phyloP scores from a whole-genome alignment of 2,113 vertebrate species.

The Centrocercus urophasianus region DNA sequence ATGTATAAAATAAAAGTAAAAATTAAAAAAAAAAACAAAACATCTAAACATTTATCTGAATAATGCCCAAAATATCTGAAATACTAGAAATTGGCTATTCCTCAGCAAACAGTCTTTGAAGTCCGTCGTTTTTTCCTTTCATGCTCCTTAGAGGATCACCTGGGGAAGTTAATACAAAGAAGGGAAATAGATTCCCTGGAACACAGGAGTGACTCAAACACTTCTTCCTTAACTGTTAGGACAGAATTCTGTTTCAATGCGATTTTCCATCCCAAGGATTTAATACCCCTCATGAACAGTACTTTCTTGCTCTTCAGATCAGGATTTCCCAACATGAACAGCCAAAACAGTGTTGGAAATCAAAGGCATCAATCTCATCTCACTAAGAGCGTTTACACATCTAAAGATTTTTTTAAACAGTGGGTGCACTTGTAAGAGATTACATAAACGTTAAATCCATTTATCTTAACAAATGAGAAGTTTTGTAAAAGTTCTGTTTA shows the following conservation, averaged over 20 bases:
- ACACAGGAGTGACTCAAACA: not conserved
- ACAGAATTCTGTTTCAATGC: not conserved
- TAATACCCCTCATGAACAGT: not conserved
- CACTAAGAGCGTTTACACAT: not conserved
- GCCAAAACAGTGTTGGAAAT: not conserved
- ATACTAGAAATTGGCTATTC: not conserved
- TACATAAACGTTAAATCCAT: not conserved
- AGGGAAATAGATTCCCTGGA: not conserved
- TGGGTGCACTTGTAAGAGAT: not conserved
- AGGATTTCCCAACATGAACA: not conserved
- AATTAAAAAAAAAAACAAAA: not conserved
- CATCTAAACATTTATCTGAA: not conserved
- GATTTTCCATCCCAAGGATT: not conserved
- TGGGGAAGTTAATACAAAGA: not conserved
- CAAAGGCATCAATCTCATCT: not conserved
- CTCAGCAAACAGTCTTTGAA: not conserved
- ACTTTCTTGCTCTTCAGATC: not conserved
- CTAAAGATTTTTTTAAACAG: not conserved
- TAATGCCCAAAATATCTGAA: not conserved
- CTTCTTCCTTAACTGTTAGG: not conserved
- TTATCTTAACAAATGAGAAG: not conserved
- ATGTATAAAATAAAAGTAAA: not conserved
- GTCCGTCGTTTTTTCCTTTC: not conserved
- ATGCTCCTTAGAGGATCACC: not conserved
- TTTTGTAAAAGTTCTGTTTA: slow-evolving; percentile 22